Evolutionary conservation across 2,113 vertebrate species (phyloP), one percentile per base, ranked within the genome.

Genomic region (Burhinus oedicnemus): DNA sequence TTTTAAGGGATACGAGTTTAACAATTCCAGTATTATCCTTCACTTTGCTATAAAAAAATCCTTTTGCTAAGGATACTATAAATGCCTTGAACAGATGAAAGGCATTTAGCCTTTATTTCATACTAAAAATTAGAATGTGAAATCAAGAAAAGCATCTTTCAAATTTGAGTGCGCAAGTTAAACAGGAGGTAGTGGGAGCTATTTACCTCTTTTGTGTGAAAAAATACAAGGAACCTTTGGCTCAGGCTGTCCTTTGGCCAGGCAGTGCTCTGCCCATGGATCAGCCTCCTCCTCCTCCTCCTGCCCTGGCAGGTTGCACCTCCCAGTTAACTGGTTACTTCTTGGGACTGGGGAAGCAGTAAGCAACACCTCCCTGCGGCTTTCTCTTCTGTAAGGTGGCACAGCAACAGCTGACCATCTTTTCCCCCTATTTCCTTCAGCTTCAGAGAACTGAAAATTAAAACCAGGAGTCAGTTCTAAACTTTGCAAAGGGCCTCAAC

Each of bases 81-180:
- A 95, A 87, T 94, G 87, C 78, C 84, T 95, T 0, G 23, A 87
- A 20, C 8, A 60, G 77, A 90, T 74, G 70, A 95, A 97, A 97
- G 74, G 69, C 83, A 78, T 95, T 90, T 93, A 91, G 89, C 79
- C 60, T 87, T 93, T 91, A 94, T 96, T 95, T 95, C 91, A 94
- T 60, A 29, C 70, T 83, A 94, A 85, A 94, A 95, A 94, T 93
- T 97, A 95, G 84, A 91, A 90, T 89, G 40, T 70, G 93, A 95
- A 93, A 95, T 58, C 71, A 90, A 87, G 93, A 93, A 58, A 93
- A 77, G 66, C 42, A n/a, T 51, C 83, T 94, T 94, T 95, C 44
- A 70, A 62, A 82, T 85, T 38, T 38, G 54, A 89, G 74, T 30
- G 69, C 0, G 1, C 77, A 69, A 89, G 83, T 97, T 87, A 91